phyloP scores from a whole-genome alignment of 2,888 invertebrate species.

The Clunio marinus region DNA sequence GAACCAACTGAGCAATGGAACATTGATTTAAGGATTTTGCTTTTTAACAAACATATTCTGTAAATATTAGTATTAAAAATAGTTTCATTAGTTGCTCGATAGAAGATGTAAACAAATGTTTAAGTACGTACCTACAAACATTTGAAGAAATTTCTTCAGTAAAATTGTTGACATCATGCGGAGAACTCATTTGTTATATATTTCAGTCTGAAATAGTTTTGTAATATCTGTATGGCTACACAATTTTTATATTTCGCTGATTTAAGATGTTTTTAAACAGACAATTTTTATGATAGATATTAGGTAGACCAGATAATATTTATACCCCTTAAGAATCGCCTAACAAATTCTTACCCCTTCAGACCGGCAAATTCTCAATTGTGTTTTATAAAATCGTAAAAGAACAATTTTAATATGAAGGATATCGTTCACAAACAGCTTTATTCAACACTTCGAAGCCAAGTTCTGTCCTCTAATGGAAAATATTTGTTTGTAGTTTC shows the following conservation, averaged over 20 bases:
- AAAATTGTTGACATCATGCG: too few species aligned
- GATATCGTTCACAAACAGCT: slow-evolving; percentile 16
- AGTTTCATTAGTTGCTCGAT: neutral
- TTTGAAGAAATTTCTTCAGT: neutral
- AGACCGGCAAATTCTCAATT: too few species aligned
- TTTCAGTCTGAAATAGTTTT: too few species aligned
- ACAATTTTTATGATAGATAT: too few species aligned
- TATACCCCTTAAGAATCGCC: too few species aligned
- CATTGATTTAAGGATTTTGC: slow-evolving; percentile 20
- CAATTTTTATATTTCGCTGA: too few species aligned
- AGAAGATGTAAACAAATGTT: neutral
- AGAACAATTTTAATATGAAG: slow-evolving; percentile 12
- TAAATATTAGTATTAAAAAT: neutral
- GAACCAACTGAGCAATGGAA: neutral
- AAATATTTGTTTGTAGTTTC: slow-evolving; percentile 77
- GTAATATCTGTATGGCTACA: too few species aligned
- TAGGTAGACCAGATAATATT: too few species aligned
- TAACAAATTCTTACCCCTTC: too few species aligned
- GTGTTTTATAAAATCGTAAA: neutral
- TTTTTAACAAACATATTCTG: slow-evolving; percentile 1
- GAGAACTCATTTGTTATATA: too few species aligned
- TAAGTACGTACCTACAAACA: neutral
- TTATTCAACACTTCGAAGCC: slow-evolving; percentile 5
- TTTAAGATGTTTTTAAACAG: too few species aligned
- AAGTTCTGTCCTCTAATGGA: slow-evolving; percentile 53